Base-by-base conservation (phyloP, 1,140 invertebrate species). In the Leptinotarsa defecta region DNA sequence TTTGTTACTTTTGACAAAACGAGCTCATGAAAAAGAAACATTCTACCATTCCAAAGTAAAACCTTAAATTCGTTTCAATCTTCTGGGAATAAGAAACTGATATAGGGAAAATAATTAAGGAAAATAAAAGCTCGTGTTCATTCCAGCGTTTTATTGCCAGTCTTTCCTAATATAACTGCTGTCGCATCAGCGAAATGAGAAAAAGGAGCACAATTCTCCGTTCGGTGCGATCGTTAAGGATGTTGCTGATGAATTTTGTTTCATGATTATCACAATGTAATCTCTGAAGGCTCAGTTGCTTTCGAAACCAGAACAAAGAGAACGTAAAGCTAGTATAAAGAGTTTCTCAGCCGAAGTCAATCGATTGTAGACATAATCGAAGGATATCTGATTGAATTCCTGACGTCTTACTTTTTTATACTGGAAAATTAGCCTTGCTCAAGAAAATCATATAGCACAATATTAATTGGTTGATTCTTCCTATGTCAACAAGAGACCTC, bases 51-150 rank as follows among this genome's bases (percentile, higher is more conserved):
- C 52, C 13, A 57, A 57, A 57, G n/a, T 19, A 57, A 57, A 57
- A 57, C 52, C 15, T 57, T n/a, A 2, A 57, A 57, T 57, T 57
- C 52, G n/a, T 57, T 17, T 57, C 52, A 15, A 57, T 57, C 52
- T 57, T 17, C 52, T 15, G 52, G 52, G 52, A 57, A 19, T 57
- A 57, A 57, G 52, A 57, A 57, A 57, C 52, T 57, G n/a, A 57
- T 57, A 57, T 57, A 57, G 1, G n/a, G 52, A 2, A 57, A 57
- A 57, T 57, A 57, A 57, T 57, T 57, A 57, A 57, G 52, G 52
- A 57, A 57, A 57, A 57, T 57, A 57, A 57, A 57, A 57, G 52
- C 52, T 57, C 52, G 52, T 57, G 52, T 57, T 57, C 13, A 57
- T 57, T 57, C 52, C 52, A 57, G 52, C 52, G 52, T 57, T 57